Base-by-base conservation (phyloP, 2,888 invertebrate species). In the Apeira syringaria region DNA sequence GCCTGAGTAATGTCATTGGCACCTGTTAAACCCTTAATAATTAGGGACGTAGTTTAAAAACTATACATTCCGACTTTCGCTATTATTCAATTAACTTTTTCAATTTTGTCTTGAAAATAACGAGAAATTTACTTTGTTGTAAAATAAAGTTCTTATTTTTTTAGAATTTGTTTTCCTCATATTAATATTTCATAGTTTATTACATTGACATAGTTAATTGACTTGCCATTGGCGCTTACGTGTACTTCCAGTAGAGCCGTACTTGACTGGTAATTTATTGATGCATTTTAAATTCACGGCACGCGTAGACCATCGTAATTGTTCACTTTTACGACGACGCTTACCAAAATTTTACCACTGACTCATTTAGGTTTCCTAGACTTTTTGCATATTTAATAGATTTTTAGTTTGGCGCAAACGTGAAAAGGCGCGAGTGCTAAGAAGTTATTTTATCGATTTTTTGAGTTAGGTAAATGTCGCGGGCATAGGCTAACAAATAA, bases 341-440 rank as follows among this genome's bases (percentile, higher is more conserved):
- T 42, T 34, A 15, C 41, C 36, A 41, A 45, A 47, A 39, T 34
- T n/a, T 34, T 26, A 34, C 12, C 7, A 32, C 38, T 50, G 53
- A 53, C 39, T 50, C 44, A 50, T 39, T 32, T 35, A 17, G 29
- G 32, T 45, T 45, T 45, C 34, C 36, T 33, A 46, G 42, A 35
- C 44, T 47, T 43, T 39, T 31, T 31, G 33, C 39, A 47, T 44
- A n/a, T n/a, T n/a, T n/a, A n/a, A n/a, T 36, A 44, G 32, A 47
- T 39, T 49, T 32, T 5, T 5, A 9, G 28, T 25, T 15, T 39
- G 32, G 6, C 26, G 34, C 34, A 17, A 22, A 30, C 9, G 0
- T 22, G 25, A 31, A 34, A 18, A 20, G 34, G 10, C 20, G 7
- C 2, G 5, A 9, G 10, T n/a, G n/a, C n/a, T n/a, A n/a, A n/a